Percentiles rank a stretch among this genome's conserved stretches.
phyloP scores from a whole-genome alignment of 2,113 vertebrate genomes.

The Engraulis encrasicolus region DNA sequence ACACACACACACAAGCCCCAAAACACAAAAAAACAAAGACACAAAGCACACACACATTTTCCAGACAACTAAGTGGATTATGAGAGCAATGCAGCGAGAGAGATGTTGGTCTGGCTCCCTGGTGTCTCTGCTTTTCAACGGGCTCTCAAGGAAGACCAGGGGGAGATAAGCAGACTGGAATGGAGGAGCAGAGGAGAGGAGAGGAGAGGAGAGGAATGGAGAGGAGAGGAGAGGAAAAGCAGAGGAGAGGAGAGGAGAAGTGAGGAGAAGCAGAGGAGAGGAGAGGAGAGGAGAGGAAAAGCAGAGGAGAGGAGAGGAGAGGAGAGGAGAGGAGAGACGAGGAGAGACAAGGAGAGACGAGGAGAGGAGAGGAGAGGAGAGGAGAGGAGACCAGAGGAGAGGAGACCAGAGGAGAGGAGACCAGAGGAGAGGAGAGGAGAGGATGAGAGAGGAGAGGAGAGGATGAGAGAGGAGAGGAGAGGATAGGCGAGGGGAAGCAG shows the following conservation, averaged over 20 bases:
- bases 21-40: background rate
- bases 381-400: too few species aligned
- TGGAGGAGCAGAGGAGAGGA: background rate
- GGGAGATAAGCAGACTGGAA: background rate
- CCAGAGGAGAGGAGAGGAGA: too few species aligned
- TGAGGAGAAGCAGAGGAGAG: too few species aligned
- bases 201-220: background rate
- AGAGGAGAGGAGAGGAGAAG: too few species aligned
- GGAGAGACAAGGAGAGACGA: background rate
- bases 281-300: too few species aligned
- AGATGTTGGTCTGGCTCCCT: conserved; percentile 17
- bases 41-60: conserved; percentile 34
- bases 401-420: too few species aligned
- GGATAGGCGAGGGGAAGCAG: too few species aligned
- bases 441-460: too few species aligned
- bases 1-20: background rate
- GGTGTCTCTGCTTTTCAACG: background rate
- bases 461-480: too few species aligned
- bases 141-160: background rate
- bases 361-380: too few species aligned
- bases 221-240: too few species aligned
- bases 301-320: too few species aligned
- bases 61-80: conserved; percentile 65
- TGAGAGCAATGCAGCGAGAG: conserved; percentile 67
- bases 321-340: background rate